Percentiles rank a stretch among this genome's conserved stretches.
Conservation (phyloP, 2,888 invertebrate genomes). For the Scelioninae gen. 1 region DNA sequence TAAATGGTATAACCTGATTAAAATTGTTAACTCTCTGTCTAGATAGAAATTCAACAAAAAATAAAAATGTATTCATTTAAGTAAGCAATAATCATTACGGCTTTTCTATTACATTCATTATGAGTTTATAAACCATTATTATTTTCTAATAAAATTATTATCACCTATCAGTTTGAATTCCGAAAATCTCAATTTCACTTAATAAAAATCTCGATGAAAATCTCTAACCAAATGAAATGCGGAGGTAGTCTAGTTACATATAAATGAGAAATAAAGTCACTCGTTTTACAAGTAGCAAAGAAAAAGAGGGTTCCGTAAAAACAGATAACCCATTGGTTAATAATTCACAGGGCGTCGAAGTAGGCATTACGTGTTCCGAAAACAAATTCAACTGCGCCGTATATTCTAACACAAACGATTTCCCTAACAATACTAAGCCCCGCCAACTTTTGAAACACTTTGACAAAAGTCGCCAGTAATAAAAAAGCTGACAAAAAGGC, state of each 20-base stretch:
- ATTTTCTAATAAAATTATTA: too few relatives aligned
- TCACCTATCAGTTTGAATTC: too few relatives aligned
- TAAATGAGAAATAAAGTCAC: constrained; percentile 29
- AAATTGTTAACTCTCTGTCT: too few relatives aligned
- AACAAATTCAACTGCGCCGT: constrained; percentile 39
- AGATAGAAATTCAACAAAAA: too few relatives aligned
- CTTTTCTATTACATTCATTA: too few relatives aligned
- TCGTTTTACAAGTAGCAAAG: constrained; percentile 14
- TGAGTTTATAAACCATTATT: too few relatives aligned
- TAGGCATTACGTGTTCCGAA: constrained; percentile 50
- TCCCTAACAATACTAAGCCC: constrained; percentile 70
- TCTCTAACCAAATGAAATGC: constrained; percentile 1
- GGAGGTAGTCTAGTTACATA: constrained; percentile 9
- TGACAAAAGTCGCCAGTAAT: constrained; percentile 48
- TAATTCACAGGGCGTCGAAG: constrained; percentile 65
- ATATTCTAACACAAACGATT: constrained; percentile 64
- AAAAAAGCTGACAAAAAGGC: constrained; percentile 12
- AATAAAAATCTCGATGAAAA: constrained; percentile 4
- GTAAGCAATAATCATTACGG: too few relatives aligned
- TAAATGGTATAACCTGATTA: too few relatives aligned
- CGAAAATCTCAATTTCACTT: not conserved
- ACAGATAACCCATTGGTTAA: constrained; percentile 57
- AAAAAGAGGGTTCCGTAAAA: constrained; percentile 25
- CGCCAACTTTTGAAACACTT: constrained; percentile 51
- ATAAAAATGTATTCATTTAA: too few relatives aligned